Evolutionary conservation across 2,797 vertebrate genomes (phyloP).

Genomic region (Paguma larvata): DNA sequence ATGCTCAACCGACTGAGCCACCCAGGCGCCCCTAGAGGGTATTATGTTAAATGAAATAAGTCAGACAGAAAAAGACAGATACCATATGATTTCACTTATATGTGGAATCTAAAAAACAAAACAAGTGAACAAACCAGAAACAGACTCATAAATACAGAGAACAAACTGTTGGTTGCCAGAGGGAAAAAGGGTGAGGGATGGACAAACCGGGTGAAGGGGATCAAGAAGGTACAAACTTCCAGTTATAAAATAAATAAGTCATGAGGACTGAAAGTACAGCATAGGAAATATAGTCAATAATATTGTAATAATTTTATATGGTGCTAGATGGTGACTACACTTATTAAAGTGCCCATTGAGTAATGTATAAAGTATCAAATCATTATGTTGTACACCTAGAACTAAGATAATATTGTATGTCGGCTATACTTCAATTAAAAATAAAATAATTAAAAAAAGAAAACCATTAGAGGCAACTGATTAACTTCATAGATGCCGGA

Average conservation of each 20-base stretch:
- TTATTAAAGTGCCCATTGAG: background rate
- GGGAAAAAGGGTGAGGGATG: background rate
- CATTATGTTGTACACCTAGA: background rate
- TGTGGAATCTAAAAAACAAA: background rate
- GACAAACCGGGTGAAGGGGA: background rate
- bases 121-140: background rate
- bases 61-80: background rate
- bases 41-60: background rate
- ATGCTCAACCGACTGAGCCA: no score
- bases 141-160: background rate
- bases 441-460: background rate
- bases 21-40: background rate
- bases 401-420: background rate
- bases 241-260: background rate
- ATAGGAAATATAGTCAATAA: background rate
- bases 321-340: background rate
- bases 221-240: background rate
- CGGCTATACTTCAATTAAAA: background rate
- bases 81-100: background rate
- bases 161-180: background rate
- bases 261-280: background rate
- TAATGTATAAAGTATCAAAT: background rate
- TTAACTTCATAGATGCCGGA: constrained; percentile 48
- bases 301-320: background rate
- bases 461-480: background rate